phyloP scores from a whole-genome alignment of 2,888 invertebrate species.

The Strigamia crassipes region DNA sequence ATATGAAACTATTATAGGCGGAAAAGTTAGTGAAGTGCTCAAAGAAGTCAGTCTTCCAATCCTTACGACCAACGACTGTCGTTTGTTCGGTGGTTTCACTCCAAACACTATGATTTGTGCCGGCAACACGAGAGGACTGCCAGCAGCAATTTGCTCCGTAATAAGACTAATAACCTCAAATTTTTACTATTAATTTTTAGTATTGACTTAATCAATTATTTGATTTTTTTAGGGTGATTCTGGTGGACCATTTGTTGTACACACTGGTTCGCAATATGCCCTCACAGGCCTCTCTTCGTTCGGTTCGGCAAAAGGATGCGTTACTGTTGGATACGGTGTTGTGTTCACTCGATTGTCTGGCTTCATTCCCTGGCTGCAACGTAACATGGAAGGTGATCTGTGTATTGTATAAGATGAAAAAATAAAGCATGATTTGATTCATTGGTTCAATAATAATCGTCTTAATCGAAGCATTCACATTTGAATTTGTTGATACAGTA shows the following conservation, averaged over 20 bases:
- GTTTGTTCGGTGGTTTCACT: background rate
- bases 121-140: background rate
- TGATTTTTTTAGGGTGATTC: background rate
- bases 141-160: background rate
- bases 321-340: background rate
- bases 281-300: background rate
- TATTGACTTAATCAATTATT: no score
- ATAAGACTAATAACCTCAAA: no score
- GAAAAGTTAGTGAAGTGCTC: background rate
- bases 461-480: no score
- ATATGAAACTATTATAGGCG: no score
- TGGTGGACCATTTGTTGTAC: conserved; percentile 5
- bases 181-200: no score
- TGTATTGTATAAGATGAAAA: background rate
- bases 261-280: background rate
- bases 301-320: background rate
- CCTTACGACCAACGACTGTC: background rate
- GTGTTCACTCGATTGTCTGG: background rate
- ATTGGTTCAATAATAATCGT: no score
- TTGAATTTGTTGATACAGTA: no score
- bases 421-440: background rate
- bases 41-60: background rate
- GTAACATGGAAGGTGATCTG: background rate
- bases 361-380: background rate
- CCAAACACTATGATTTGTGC: conserved; percentile 10